Percentiles rank a stretch among this genome's conserved stretches.
Conservation (phyloP, 2,797 vertebrate genomes). For the Acanthurus lineatus region DNA sequence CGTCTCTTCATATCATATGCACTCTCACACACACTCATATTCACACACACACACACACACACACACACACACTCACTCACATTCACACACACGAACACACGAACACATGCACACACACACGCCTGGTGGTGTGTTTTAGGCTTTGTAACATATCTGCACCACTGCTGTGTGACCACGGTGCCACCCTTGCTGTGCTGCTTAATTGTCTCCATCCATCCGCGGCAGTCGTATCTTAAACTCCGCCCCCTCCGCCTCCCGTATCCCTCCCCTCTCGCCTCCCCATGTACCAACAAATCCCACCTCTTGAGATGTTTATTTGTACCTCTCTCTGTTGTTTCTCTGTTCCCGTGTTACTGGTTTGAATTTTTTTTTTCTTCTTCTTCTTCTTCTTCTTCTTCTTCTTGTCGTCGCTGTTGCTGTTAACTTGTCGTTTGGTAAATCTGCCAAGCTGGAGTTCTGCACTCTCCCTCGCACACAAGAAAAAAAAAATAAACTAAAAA, state of each 20-base stretch:
- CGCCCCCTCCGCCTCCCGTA: background rate
- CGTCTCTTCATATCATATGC: conserved; percentile 75
- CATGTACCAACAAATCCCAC: conserved; percentile 37
- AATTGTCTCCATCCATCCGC: conserved; percentile 67
- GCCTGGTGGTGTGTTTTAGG: conserved; percentile 73
- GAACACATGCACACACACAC: conserved; percentile 42
- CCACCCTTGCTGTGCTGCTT: conserved; percentile 74
- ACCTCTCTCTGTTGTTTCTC: conserved; percentile 72
- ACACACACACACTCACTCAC: conserved; percentile 37
- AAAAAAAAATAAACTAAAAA: background rate
- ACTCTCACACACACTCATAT: conserved; percentile 41
- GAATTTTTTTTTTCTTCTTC: conserved; percentile 67
- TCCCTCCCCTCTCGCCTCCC: background rate
- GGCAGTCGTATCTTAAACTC: conserved; percentile 55
- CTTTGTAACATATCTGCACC: conserved; percentile 82
- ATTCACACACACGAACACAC: conserved; percentile 17
- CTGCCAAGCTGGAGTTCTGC: conserved; percentile 85
- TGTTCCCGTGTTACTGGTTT: conserved; percentile 74
- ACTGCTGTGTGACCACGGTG: conserved; percentile 72
- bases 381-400: conserved; percentile 35
- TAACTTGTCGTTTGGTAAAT: conserved; percentile 74
- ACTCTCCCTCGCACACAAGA: conserved; percentile 72
- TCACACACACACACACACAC: conserved; percentile 37
- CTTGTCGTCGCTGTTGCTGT: conserved; percentile 67
- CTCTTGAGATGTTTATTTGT: conserved; percentile 77